Base-by-base conservation (phyloP, 2,888 invertebrate species). In the Rapana venosa region DNA sequence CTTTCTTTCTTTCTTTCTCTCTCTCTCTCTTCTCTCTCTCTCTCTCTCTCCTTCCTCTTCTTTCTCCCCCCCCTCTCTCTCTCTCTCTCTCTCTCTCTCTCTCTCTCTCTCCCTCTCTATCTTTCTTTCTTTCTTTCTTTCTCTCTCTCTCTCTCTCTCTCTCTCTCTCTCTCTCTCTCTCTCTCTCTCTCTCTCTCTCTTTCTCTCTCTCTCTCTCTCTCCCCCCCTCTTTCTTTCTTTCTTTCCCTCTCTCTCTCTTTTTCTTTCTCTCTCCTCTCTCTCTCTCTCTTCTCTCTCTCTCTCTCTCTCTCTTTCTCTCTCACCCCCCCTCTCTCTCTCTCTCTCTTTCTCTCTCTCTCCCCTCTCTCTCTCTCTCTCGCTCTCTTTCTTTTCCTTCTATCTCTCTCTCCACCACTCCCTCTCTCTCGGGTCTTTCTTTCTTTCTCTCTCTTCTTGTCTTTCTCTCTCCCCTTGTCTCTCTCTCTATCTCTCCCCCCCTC, bases 101-200 rank as follows among this genome's bases (percentile, higher is more conserved):
- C 70, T 61, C 61, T 61, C 61, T 61, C 61, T 70, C 70, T 70
- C 13, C 22, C 70, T 70, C 70, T 70, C 70, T 70, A 13, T n/a
- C 30, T 17, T 0, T 74, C 74, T 74, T 17, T n/a, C 74, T 74
- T 26, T 74, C 70, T 74, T 26, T 74, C 70, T 74, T 26, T 74
- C 70, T 74, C n/a, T 74, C 26, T 74, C 70, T 74, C 70, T 5
- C 6, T 74, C 70, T 74, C n/a, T 74, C 74, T 74, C 74, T 74
- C 74, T 74, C 74, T 74, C 74, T 74, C 74, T 74, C 74, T 74
- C 74, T 74, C 74, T 74, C 74, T 74, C 74, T 74, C 74, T 74
- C 74, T 74, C 74, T 74, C 74, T 74, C 74, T 74, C 74, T 74
- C 74, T 74, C 74, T 74, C 74, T 74, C 74, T 74, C 74, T 74